Percentiles rank a stretch among this genome's conserved stretches.
phyloP scores from a whole-genome alignment of 2,113 vertebrate species.

The Gorilla gorilla region DNA sequence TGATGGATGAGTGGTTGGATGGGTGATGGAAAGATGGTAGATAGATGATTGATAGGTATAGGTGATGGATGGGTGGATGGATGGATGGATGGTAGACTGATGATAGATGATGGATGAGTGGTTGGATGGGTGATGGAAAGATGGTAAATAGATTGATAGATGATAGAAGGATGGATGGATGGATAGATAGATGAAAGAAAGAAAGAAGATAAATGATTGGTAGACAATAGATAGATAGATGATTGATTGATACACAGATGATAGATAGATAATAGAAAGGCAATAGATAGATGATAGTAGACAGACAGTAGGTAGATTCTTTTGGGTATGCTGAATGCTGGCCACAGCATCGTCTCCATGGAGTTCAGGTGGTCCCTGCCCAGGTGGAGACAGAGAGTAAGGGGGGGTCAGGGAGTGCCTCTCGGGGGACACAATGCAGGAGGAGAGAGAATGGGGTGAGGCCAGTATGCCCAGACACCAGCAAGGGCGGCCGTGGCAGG shows the following conservation, averaged over 20 bases:
- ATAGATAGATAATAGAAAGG: too few relatives aligned
- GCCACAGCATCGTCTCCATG: accelerated
- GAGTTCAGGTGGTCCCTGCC: accelerated
- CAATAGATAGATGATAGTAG: background rate
- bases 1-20: too few relatives aligned
- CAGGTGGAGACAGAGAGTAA: accelerated
- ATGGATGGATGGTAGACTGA: too few relatives aligned
- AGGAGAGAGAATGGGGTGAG: background rate
- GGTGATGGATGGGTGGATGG: too few relatives aligned
- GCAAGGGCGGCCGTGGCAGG: accelerated
- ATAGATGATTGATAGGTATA: too few relatives aligned
- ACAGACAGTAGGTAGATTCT: accelerated
- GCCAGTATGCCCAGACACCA: accelerated
- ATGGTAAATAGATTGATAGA: too few relatives aligned
- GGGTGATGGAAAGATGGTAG: too few relatives aligned
- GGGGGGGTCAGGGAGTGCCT: accelerated
- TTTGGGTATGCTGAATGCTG: accelerated
- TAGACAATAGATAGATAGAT: accelerated
- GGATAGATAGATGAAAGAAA: background rate
- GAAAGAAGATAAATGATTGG: background rate
- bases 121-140: too few relatives aligned
- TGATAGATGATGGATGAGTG: too few relatives aligned
- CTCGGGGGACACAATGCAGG: background rate
- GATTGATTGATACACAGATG: background rate
- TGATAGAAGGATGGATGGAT: too few relatives aligned